phyloP scores from a whole-genome alignment of 2,888 invertebrate genomes.

The Dione juno region DNA sequence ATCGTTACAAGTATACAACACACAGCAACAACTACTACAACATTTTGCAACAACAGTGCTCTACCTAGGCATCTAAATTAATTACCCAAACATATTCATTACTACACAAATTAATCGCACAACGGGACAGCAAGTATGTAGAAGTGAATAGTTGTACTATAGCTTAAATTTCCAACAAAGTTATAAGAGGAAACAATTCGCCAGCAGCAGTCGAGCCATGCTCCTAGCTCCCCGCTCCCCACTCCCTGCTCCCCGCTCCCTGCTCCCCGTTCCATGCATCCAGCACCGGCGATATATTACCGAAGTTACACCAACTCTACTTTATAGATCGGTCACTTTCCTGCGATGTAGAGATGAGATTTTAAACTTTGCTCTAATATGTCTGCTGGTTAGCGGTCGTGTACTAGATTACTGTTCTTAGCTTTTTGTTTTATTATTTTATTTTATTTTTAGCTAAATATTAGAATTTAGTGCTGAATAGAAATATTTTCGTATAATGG shows the following conservation, averaged over 20 bases:
- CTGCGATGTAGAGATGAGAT: slow-evolving; percentile 17
- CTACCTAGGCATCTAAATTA: neutral
- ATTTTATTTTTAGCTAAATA: neutral
- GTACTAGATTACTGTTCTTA: neutral
- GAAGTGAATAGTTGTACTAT: slow-evolving; percentile 6
- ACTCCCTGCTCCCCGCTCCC: no score
- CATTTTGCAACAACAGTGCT: neutral
- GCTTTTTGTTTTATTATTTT: neutral
- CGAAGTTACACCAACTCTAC: slow-evolving; percentile 9
- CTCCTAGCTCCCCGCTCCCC: no score
- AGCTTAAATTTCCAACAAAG: slow-evolving; percentile 17
- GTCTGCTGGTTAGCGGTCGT: neutral
- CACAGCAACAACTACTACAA: neutral
- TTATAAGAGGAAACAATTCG: slow-evolving; percentile 21
- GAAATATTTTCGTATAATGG: no score
- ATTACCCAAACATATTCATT: neutral
- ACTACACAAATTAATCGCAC: slow-evolving; percentile 13
- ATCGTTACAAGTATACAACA: no score
- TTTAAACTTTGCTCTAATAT: slow-evolving; percentile 18
- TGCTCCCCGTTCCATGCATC: no score
- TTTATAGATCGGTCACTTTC: slow-evolving; percentile 23
- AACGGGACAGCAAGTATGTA: neutral
- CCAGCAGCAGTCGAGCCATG: slow-evolving; percentile 10
- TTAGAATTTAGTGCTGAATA: no score
- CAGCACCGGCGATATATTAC: slow-evolving; percentile 15